Base-by-base conservation (phyloP, 2,113 vertebrate species). In the Mobula birostris region DNA sequence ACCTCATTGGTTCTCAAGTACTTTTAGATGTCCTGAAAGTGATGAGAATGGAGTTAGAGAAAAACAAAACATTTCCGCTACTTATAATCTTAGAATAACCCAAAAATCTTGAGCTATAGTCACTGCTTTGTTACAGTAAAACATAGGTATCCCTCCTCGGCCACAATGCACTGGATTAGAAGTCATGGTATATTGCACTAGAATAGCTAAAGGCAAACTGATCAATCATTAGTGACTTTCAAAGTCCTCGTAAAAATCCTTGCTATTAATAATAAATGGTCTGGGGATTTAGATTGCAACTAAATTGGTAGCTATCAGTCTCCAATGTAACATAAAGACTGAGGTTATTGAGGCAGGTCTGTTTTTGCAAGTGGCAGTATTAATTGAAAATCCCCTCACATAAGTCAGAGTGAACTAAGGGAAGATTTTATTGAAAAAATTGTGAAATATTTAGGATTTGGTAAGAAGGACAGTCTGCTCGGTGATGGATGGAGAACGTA, bases 141-240 rank as follows among this genome's bases (percentile, higher is more conserved):
- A 66, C 14, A n/a, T 66, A 5, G 61, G 17, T 15, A 61, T 63
- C 58, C 58, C 58, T 61, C 27, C 24, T 29, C 1, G 56, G 61
- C 9, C 29, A 66, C 58, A 14, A 7, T 32, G 5, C 1, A 88
- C 4, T 88, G 21, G 12, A 74, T 72, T 68, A 48, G 40, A 48
- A 76, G 68, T 32, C 91, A 93, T 15, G 24, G 36, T 48, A 56
- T 48, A 92, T 92, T 27, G 14, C 5, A 48, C 7, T 74, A 9
- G 11, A 56, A 29, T 56, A 29, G 70, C 70, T 29, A 6, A 93
- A 24, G 91, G 91, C 68, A 48, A 93, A 36, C 21, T 21, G 48
- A 48, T 93, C 48, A 87, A 87, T 87, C 70, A 72, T 93, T 56
- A 14, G 68, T 74, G 91, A 93, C 36, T 74, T 93, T 93, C 91